phyloP scores from a whole-genome alignment of 2,113 vertebrate genomes.

The Poeciliopsis retropinna region DNA sequence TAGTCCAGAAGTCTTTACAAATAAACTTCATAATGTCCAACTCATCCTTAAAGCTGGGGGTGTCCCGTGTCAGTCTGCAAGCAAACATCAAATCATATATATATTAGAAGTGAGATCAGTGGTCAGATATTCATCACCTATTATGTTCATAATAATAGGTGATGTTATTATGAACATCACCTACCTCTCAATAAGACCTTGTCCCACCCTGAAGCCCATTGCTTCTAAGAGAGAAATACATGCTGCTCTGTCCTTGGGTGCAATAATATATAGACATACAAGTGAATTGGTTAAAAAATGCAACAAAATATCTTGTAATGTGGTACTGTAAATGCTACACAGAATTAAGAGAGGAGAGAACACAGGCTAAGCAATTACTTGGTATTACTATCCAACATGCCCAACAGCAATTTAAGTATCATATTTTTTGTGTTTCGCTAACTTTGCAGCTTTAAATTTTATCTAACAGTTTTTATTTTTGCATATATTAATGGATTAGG shows the following conservation, averaged over 20 bases:
- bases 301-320: no score
- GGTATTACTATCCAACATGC: no score
- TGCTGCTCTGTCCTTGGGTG: slow-evolving; percentile 77
- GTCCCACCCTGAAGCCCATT: slow-evolving; percentile 89
- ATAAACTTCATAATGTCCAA: slow-evolving; percentile 88
- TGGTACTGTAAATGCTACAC: no score
- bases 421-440: no score
- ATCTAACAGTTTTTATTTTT: no score
- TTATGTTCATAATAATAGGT: no score
- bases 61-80: slow-evolving; percentile 83
- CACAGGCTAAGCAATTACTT: no score
- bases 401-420: no score
- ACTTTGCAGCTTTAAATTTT: no score
- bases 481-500: no score
- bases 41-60: slow-evolving; percentile 85
- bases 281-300: not conserved
- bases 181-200: slow-evolving; percentile 87
- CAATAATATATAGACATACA: not conserved
- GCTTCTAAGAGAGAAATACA: slow-evolving; percentile 81
- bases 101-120: not conserved
- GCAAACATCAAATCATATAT: not conserved
- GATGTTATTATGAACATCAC: not conserved
- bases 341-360: no score
- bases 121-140: not conserved
- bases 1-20: slow-evolving; percentile 89